Evolutionary conservation across 2,797 vertebrate genomes (phyloP).

Genomic region (Iguana delicatissima): DNA sequence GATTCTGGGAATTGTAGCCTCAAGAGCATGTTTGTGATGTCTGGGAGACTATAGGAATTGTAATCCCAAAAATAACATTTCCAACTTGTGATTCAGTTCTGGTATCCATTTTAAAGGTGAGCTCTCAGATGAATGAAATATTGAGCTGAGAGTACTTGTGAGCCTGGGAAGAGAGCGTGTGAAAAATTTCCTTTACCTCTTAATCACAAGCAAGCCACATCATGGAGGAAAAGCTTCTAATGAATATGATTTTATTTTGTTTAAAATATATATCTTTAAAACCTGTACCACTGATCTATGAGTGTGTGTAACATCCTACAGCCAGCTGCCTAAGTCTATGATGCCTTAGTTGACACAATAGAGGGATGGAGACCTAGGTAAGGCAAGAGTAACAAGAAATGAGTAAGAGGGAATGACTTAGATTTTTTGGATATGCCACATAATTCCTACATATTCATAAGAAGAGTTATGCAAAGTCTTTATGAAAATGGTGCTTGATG

Average conservation of each 20-base stretch:
- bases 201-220: neutral
- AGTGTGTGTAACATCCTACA: neutral
- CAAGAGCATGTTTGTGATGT: too few relatives aligned
- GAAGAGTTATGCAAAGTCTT: constrained; percentile 3
- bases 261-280: neutral
- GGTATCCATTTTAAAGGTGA: neutral
- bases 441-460: too few relatives aligned
- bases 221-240: neutral
- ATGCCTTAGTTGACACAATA: too few relatives aligned
- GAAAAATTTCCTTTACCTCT: neutral
- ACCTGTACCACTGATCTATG: neutral
- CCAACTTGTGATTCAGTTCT: too few relatives aligned
- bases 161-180: neutral
- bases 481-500: neutral
- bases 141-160: neutral
- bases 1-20: too few relatives aligned
- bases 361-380: too few relatives aligned
- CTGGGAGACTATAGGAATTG: too few relatives aligned
- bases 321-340: too few relatives aligned
- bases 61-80: too few relatives aligned
- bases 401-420: too few relatives aligned
- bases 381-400: too few relatives aligned
- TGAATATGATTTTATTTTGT: neutral
- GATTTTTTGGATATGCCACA: too few relatives aligned
- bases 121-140: neutral